A percentile compares a stretch with the other conserved stretches of the same genome.
Conservation (phyloP, 1,140 invertebrate genomes). For the Sycophaga agraensis region DNA sequence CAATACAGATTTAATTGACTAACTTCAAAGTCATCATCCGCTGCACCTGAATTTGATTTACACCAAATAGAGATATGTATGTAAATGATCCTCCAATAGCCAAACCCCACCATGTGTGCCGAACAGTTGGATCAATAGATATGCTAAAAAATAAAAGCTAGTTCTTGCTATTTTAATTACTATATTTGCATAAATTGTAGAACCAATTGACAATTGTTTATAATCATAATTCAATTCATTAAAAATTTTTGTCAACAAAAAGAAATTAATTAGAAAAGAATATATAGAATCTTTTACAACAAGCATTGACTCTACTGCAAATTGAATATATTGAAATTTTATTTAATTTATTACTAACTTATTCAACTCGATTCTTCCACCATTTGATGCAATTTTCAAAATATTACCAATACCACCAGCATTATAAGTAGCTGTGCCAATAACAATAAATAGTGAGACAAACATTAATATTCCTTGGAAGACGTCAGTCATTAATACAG, state of each 20-base stretch:
- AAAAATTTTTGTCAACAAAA: too few species aligned
- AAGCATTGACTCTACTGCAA: not conserved
- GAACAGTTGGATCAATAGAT: slow-evolving; percentile 66
- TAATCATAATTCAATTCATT: too few species aligned
- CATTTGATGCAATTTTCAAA: slow-evolving; percentile 66
- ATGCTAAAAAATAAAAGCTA: slow-evolving; percentile 53
- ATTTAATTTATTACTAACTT: slow-evolving; percentile 65
- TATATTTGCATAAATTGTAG: too few species aligned
- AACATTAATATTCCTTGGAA: slow-evolving; percentile 83
- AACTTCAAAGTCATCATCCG: slow-evolving; percentile 75
- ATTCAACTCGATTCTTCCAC: slow-evolving; percentile 68
- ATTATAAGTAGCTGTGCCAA: slow-evolving; percentile 68
- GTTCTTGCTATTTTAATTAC: too few species aligned
- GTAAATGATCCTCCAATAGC: slow-evolving; percentile 76
- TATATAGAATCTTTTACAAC: slow-evolving; percentile 8
- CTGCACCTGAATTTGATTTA: slow-evolving; percentile 88
- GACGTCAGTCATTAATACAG: slow-evolving; percentile 84
- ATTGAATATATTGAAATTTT: not conserved
- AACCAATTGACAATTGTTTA: too few species aligned
- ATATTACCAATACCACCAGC: slow-evolving; percentile 67
- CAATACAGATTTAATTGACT: not conserved
- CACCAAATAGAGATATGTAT: slow-evolving; percentile 76
- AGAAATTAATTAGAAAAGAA: too few species aligned
- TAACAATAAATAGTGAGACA: slow-evolving; percentile 71
- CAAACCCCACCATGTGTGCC: slow-evolving; percentile 77